These are phyloP conservation scores for Platysteira castanea DNA, from an alignment of 2,113 vertebrate species.

Conservation along the genomic window DNA sequence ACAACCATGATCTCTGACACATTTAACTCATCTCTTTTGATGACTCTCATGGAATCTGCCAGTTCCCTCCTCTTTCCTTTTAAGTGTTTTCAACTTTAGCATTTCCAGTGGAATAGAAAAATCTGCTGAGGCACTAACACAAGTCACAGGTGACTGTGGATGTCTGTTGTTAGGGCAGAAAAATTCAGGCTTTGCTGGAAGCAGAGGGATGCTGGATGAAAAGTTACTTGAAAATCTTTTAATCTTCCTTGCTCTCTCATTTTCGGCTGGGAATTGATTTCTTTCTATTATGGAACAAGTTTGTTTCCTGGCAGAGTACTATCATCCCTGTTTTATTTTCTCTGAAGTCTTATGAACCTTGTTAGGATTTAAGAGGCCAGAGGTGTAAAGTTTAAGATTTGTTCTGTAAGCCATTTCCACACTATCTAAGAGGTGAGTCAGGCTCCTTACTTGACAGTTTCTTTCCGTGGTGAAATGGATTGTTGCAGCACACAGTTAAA, in stretches of 20 bases:
- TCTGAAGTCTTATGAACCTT: slow-evolving; percentile 57
- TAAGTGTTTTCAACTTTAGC: not conserved
- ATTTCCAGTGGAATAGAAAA: not conserved
- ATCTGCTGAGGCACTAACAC: not conserved
- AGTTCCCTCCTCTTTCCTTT: not conserved
- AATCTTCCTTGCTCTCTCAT: not conserved
- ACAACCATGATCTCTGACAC: slow-evolving; percentile 34
- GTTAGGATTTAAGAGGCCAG: slow-evolving; percentile 68
- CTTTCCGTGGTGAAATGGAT: not conserved
- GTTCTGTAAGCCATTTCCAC: slow-evolving; percentile 66
- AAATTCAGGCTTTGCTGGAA: not conserved
- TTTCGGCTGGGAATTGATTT: not conserved
- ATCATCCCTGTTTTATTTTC: not conserved
- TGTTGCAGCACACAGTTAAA: not conserved
- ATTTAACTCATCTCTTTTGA: not conserved
- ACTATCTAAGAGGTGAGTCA: slow-evolving; percentile 54
- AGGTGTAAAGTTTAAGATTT: slow-evolving; percentile 66
- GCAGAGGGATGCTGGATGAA: not conserved
- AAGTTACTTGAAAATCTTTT: slow-evolving; percentile 42
- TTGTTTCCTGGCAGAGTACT: slow-evolving; percentile 38
- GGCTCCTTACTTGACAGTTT: not conserved
- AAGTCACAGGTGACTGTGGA: not conserved
- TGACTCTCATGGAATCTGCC: not conserved
- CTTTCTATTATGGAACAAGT: not conserved
- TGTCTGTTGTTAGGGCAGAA: not conserved